phyloP scores from a whole-genome alignment of 2,888 invertebrate genomes.

The Geophilus truncorum region DNA sequence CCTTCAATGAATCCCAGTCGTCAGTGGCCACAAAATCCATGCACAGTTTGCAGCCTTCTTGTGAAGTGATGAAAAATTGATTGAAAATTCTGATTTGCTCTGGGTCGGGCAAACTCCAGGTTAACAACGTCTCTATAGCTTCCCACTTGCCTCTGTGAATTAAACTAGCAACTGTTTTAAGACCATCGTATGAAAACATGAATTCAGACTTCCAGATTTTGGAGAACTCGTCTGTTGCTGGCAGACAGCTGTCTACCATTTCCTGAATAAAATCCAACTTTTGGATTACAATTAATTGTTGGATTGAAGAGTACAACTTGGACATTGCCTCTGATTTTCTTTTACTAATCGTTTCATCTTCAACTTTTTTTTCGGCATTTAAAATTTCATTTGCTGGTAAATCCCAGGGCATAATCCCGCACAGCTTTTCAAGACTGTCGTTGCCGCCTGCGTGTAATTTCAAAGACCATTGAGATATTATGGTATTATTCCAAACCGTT shows the following conservation, averaged over 20 bases:
- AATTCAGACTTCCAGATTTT: background rate
- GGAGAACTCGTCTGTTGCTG: background rate
- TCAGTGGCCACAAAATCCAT: background rate
- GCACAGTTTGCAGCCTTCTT: background rate
- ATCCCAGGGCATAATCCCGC: background rate
- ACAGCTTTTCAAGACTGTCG: background rate
- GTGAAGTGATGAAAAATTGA: background rate
- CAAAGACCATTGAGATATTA: background rate
- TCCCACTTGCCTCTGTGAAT: slow-evolving; percentile 14
- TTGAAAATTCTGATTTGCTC: background rate
- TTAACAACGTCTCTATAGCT: background rate
- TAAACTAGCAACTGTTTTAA: background rate
- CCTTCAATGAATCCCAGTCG: background rate
- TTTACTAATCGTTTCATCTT: background rate
- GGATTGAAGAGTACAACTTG: background rate
- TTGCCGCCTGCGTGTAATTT: background rate
- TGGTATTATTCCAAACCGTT: background rate
- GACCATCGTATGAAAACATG: background rate
- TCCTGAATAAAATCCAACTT: slow-evolving; percentile 11
- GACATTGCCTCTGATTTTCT: background rate
- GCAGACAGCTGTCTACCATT: background rate
- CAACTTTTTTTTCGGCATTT: background rate
- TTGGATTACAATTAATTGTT: background rate
- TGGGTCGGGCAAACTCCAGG: background rate
- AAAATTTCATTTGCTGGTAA: background rate